phyloP scores from a whole-genome alignment of 2,888 invertebrate species.

The Eueremaeus valkanovi region DNA sequence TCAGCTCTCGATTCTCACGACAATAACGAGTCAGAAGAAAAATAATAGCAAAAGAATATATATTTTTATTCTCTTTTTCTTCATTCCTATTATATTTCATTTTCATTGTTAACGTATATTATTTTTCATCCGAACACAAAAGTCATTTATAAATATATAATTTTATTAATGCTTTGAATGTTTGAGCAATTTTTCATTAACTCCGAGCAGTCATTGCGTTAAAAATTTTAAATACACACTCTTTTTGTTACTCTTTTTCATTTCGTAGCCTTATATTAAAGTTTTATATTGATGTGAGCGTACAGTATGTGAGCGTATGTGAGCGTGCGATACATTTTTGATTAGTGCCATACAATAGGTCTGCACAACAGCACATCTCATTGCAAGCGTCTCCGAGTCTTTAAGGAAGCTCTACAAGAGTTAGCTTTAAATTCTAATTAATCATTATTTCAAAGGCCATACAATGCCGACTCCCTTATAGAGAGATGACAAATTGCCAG shows the following conservation, averaged over 20 bases:
- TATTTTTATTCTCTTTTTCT: neutral
- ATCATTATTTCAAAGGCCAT: conserved; percentile 5
- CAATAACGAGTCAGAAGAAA: neutral
- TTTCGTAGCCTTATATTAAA: neutral
- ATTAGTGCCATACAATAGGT: too few species aligned
- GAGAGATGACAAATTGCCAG: neutral
- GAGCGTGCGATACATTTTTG: conserved; percentile 26
- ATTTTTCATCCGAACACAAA: neutral
- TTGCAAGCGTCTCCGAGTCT: too few species aligned
- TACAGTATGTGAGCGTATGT: neutral
- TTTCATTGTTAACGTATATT: neutral
- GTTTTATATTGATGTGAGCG: neutral
- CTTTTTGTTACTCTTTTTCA: neutral
- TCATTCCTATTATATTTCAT: neutral
- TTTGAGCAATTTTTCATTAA: conserved; percentile 22
- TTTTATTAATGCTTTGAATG: neutral
- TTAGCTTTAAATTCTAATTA: neutral
- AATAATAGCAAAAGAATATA: neutral
- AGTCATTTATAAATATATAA: neutral
- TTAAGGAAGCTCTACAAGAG: neutral
- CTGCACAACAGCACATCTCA: conserved; percentile 1
- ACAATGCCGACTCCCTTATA: neutral
- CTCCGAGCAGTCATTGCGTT: neutral
- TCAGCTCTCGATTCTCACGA: neutral
- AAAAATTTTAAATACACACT: neutral